These are phyloP conservation scores for Cheilosia impressa DNA, from an alignment of 2,888 invertebrate genomes.

Conservation along the genomic window DNA sequence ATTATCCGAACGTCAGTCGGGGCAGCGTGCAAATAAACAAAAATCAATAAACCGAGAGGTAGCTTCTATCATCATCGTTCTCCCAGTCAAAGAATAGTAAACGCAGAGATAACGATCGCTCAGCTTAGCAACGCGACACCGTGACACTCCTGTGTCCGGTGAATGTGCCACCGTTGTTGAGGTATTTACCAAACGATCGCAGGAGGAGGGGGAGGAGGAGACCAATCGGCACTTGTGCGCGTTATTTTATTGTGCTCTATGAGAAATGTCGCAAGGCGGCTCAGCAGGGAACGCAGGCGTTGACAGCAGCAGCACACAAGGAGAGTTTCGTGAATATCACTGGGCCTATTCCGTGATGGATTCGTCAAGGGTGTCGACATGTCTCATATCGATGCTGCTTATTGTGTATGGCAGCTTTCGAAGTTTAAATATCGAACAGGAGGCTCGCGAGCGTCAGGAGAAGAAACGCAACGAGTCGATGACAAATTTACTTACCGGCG, in stretches of 20 bases:
- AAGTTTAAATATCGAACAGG: conserved; percentile 97
- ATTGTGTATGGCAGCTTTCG: conserved; percentile 99
- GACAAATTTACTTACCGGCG: conserved; percentile 83
- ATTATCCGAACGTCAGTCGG: conserved; percentile 2
- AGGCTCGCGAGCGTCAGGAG: conserved; percentile 93
- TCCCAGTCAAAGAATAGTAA: neutral
- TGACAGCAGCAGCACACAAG: conserved; percentile 80
- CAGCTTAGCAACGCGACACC: conserved; percentile 49
- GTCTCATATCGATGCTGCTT: conserved; percentile 97
- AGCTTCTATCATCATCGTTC: neutral
- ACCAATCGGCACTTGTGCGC: conserved; percentile 60
- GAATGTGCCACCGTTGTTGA: conserved; percentile 44
- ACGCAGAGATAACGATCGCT: conserved; percentile 15
- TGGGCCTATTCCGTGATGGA: conserved; percentile 99
- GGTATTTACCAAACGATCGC: conserved; percentile 11
- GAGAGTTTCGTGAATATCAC: conserved; percentile 86
- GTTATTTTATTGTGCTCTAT: conserved; percentile 54
- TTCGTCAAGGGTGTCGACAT: conserved; percentile 98
- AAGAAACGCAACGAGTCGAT: conserved; percentile 87
- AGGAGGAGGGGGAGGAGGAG: conserved; percentile 6
- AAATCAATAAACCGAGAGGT: conserved; percentile 22
- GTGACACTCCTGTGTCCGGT: conserved; percentile 73
- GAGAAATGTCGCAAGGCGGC: conserved; percentile 76
- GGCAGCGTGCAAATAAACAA: conserved; percentile 48
- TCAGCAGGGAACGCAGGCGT: conserved; percentile 74